Base-by-base conservation (phyloP, 2,797 vertebrate species). In the Lepus townsendii region DNA sequence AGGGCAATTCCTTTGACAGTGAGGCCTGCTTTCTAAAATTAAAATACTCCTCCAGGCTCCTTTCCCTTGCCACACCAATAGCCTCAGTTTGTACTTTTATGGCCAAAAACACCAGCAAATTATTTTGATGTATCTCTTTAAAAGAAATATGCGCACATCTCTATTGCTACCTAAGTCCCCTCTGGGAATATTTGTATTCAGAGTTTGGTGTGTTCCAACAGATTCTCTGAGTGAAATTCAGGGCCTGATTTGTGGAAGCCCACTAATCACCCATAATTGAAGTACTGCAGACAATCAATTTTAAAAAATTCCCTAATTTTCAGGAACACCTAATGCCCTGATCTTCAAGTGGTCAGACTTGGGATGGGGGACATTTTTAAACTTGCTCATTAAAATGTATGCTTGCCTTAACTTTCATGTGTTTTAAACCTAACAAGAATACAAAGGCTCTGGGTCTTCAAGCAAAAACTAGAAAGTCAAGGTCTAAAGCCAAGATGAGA, bases 21-120 rank as follows among this genome's bases (percentile, higher is more conserved):
- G 75, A 93, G 84, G 68, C 68, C 85, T 95, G 27, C 66, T 96
- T 97, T 94, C 84, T 97, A 93, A 97, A 94, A 97, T 72, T 78
- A 94, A 97, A 97, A 90, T 93, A 93, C 38, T 88, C 62, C 6
- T 63, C 8, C 27, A 83, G 88, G 76, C 2, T 32, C 69, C 79
- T 22, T 93, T 92, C 27, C 30, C 90, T 66, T 95, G 7, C 92
- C 75, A 93, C 30, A 26, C 54, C 52, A 90, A 68, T 54, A 77
- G 63, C n/a, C 52, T 92, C 2, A 0, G 57, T 66, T 88, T 92
- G 35, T 47, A 77, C 38, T 91, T 68, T 57, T 93, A 73, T 89
- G 66, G 52, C 71, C 62, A 38, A 88, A 57, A 90, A 35, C 62
- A 76, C 20, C 72, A 26, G 19, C 30, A 17, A 16, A 76, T 93